Evolutionary conservation across 2,888 invertebrate species (phyloP).

Genomic region (Steinernema hermaphroditum): DNA sequence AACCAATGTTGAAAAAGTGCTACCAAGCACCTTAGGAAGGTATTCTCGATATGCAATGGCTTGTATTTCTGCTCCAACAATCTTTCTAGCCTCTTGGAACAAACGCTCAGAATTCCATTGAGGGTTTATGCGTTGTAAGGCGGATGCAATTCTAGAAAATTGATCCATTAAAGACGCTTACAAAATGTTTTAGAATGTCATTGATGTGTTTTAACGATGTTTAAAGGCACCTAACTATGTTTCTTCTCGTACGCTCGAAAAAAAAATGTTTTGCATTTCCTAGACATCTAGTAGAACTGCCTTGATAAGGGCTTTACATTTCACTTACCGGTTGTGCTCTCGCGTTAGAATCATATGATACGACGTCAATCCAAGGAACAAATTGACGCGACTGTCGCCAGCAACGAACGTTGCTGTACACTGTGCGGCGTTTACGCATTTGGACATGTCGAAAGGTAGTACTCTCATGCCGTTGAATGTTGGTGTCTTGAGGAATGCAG

Average conservation of each 20-base stretch:
- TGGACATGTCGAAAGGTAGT: conserved; percentile 62
- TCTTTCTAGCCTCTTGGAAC: conserved; percentile 80
- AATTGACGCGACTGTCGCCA: conserved; percentile 65
- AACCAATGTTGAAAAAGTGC: conserved; percentile 74
- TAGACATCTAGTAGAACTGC: too few species aligned
- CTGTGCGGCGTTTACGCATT: conserved; percentile 50
- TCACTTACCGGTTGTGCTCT: conserved; percentile 78
- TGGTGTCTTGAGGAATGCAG: conserved; percentile 58
- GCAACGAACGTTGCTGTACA: conserved; percentile 65
- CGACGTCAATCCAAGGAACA: conserved; percentile 69
- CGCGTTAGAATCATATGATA: conserved; percentile 77
- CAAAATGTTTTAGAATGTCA: too few species aligned
- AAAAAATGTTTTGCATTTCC: too few species aligned
- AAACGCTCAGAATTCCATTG: conserved; percentile 84
- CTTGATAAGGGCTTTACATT: not conserved
- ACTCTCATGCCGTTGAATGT: conserved; percentile 60
- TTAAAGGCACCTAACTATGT: too few species aligned
- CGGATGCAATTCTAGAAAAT: conserved; percentile 75
- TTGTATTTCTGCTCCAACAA: conserved; percentile 78
- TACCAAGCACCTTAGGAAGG: conserved; percentile 85
- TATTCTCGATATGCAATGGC: conserved; percentile 74
- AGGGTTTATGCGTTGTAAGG: conserved; percentile 79
- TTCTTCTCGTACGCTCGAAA: too few species aligned
- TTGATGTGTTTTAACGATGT: too few species aligned
- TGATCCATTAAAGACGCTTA: not conserved